A percentile compares a stretch with the other conserved stretches of the same genome.
phyloP scores from a whole-genome alignment of 2,888 invertebrate genomes.

The Scaptomyza flava region DNA sequence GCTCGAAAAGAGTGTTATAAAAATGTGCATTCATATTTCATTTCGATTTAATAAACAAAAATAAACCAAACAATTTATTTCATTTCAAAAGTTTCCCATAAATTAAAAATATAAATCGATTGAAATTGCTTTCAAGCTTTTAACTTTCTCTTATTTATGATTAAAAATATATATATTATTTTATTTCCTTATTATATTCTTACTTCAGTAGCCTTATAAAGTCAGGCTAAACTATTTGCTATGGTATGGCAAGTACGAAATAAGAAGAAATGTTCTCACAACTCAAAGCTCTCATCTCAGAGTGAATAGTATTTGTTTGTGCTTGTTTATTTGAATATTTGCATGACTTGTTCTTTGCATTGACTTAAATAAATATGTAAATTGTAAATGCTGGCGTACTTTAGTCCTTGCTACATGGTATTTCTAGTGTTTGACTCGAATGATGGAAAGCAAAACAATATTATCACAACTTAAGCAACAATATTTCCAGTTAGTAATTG shows the following conservation, averaged over 20 bases:
- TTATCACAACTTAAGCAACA: not conserved
- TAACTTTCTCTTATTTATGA: no score
- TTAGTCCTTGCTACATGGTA: not conserved
- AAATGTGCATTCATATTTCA: no score
- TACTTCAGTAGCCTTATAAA: no score
- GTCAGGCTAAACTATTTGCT: no score
- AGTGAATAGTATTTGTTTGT: not conserved
- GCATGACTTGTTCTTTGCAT: conserved; percentile 1
- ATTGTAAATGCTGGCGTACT: not conserved
- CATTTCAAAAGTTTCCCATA: no score
- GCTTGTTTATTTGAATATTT: not conserved
- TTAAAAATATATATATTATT: no score
- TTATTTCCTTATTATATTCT: no score
- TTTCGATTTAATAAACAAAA: no score
- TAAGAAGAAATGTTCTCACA: not conserved
- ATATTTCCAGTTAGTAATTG: not conserved
- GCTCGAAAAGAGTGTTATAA: no score
- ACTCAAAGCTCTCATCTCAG: conserved; percentile 1
- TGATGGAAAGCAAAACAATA: not conserved
- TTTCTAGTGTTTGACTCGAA: not conserved
- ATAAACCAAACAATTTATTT: no score
- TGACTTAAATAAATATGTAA: not conserved
- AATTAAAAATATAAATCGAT: no score
- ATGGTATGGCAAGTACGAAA: not conserved
- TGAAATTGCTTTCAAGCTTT: no score